phyloP scores from a whole-genome alignment of 2,113 vertebrate genomes.

The Triplophysa siluroides region DNA sequence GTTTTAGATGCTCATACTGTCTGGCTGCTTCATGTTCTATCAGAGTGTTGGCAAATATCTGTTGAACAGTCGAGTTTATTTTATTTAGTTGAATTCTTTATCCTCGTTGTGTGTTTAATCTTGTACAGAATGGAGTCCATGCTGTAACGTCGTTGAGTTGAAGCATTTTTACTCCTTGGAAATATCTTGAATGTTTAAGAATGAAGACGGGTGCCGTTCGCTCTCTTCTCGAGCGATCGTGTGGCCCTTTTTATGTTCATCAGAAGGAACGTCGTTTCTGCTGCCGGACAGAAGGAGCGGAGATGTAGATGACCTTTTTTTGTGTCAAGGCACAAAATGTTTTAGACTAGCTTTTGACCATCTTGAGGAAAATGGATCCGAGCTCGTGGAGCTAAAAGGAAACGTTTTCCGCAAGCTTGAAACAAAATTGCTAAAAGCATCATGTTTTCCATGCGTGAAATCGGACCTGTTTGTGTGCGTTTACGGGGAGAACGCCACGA shows the following conservation, averaged over 20 bases:
- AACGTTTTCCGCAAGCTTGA: constrained; percentile 23
- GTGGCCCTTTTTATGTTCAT: background rate
- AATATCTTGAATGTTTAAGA: constrained; percentile 65
- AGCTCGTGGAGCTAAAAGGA: background rate
- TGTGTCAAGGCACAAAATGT: background rate
- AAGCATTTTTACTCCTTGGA: constrained; percentile 61
- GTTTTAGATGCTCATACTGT: constrained; percentile 64
- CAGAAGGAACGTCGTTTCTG: constrained; percentile 2
- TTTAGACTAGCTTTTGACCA: constrained; percentile 32
- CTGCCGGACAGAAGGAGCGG: background rate
- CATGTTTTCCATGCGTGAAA: constrained; percentile 22
- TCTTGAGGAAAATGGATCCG: constrained; percentile 8
- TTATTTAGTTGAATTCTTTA: constrained; percentile 61
- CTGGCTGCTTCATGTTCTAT: constrained; percentile 64
- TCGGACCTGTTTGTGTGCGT: background rate
- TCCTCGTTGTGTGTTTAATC: constrained; percentile 69
- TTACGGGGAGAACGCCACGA: constrained; percentile 19
- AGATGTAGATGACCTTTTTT: background rate
- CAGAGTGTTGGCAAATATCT: constrained; percentile 59
- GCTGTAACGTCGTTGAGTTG: constrained; percentile 56
- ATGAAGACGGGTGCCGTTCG: background rate
- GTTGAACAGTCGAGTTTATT: constrained; percentile 60
- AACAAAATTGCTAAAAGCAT: background rate
- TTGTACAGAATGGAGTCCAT: constrained; percentile 75
- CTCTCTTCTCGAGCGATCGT: background rate